Evolutionary conservation across 2,113 vertebrate genomes (phyloP).

Genomic region (Xenopus tropicalis): UCB_Xtro_10.0 CM004450.2:90909501-90910000

Average conservation of each 20-base stretch:
- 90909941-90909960: slow-evolving; percentile 96
- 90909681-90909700: slow-evolving; percentile 82
- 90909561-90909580: slow-evolving; percentile 80
- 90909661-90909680: slow-evolving; percentile 77
- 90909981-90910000: slow-evolving; percentile 95
- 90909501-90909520: slow-evolving; percentile 76
- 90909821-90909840: slow-evolving; percentile 84
- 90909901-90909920: slow-evolving; percentile 86
- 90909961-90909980: slow-evolving; percentile 85
- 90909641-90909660: slow-evolving; percentile 79
- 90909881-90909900: slow-evolving; percentile 92
- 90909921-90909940: slow-evolving; percentile 94
- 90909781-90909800: slow-evolving; percentile 95
- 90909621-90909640: slow-evolving; percentile 88
- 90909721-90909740: slow-evolving; percentile 50
- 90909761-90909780: slow-evolving; percentile 91
- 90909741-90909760: slow-evolving; percentile 68
- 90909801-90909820: slow-evolving; percentile 92
- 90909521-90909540: slow-evolving; percentile 71
- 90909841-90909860: slow-evolving; percentile 87
- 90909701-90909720: slow-evolving; percentile 49
- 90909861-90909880: slow-evolving; percentile 92
- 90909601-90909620: slow-evolving; percentile 95
- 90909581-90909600: slow-evolving; percentile 90
- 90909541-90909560: slow-evolving; percentile 88